Conservation (phyloP, 2,113 vertebrate genomes). For the Macquaria ambigua region DNA sequence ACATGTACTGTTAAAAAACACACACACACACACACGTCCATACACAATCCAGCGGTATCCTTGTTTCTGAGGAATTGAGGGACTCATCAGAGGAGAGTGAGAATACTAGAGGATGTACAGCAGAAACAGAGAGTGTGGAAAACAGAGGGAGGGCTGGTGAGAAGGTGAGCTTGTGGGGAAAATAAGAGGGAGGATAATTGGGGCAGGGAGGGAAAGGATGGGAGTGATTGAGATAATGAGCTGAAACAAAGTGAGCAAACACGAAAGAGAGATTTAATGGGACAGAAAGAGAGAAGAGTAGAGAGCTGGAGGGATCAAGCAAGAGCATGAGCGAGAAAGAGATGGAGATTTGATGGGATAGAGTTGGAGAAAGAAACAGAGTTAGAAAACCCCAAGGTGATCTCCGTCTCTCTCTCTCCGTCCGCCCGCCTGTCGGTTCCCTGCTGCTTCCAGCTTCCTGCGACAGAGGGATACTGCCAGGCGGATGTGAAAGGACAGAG, state of each 20-base stretch:
- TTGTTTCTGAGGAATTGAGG: conserved; percentile 15
- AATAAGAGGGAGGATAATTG: not conserved
- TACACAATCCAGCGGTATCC: not conserved
- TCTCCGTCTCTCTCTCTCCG: conserved; percentile 23
- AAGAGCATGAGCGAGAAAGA: conserved; percentile 20
- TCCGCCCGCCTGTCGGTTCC: conserved; percentile 19
- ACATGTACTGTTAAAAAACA: conserved; percentile 11
- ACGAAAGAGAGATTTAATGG: conserved; percentile 44
- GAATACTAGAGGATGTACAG: not conserved
- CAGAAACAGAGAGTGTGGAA: not conserved
- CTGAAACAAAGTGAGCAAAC: conserved; percentile 28
- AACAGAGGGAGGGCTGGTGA: not conserved
- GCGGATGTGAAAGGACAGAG: conserved; percentile 44
- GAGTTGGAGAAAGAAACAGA: conserved; percentile 24
- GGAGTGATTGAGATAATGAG: conserved; percentile 45
- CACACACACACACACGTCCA: conserved; percentile 15
- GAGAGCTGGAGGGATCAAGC: conserved; percentile 21
- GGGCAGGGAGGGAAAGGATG: not conserved
- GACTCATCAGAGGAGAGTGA: conserved; percentile 26
- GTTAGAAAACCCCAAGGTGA: conserved; percentile 37
- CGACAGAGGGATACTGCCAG: conserved; percentile 27
- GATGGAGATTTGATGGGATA: conserved; percentile 45
- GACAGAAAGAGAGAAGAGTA: conserved; percentile 40
- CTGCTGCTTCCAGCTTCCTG: conserved; percentile 28
- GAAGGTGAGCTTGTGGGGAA: not conserved